phyloP scores from a whole-genome alignment of 2,888 invertebrate species.

The Scaptomyza polygonia region DNA sequence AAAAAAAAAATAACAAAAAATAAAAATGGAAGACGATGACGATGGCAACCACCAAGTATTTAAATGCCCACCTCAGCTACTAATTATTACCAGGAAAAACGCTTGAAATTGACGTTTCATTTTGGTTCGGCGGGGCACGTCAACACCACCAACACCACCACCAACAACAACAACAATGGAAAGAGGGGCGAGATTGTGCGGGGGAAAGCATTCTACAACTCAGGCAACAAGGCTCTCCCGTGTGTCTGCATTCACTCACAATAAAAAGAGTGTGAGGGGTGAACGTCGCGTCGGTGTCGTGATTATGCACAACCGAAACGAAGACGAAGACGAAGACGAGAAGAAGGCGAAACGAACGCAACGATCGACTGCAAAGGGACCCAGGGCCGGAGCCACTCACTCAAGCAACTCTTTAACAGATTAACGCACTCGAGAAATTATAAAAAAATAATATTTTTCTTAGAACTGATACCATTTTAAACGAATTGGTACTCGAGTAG shows the following conservation, averaged over 20 bases:
- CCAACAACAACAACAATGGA: background rate
- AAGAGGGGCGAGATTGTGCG: background rate
- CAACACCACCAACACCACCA: slow-evolving; percentile 53
- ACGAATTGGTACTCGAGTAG: slow-evolving; percentile 81
- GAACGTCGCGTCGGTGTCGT: slow-evolving; percentile 51
- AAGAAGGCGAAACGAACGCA: background rate
- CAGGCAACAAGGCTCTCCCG: slow-evolving; percentile 9
- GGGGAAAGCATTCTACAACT: slow-evolving; percentile 17
- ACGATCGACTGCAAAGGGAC: slow-evolving; percentile 24
- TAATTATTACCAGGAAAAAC: slow-evolving; percentile 84
- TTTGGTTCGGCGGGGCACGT: slow-evolving; percentile 70
- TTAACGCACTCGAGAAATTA: slow-evolving; percentile 83
- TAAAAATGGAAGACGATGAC: slow-evolving; percentile 59
- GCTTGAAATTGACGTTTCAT: slow-evolving; percentile 83
- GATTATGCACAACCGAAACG: slow-evolving; percentile 68
- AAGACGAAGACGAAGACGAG: slow-evolving; percentile 5
- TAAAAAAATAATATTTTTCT: slow-evolving; percentile 83
- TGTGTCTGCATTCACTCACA: slow-evolving; percentile 56
- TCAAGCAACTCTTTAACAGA: slow-evolving; percentile 70
- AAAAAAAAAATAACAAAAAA: slow-evolving; percentile 19
- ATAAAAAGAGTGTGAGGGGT: slow-evolving; percentile 18
- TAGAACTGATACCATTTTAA: slow-evolving; percentile 83
- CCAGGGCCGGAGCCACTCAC: slow-evolving; percentile 60
- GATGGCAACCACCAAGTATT: slow-evolving; percentile 70
- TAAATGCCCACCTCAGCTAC: slow-evolving; percentile 83